These are phyloP conservation scores for Furcula furcula DNA, from an alignment of 2,888 invertebrate genomes.

Conservation along the genomic window DNA sequence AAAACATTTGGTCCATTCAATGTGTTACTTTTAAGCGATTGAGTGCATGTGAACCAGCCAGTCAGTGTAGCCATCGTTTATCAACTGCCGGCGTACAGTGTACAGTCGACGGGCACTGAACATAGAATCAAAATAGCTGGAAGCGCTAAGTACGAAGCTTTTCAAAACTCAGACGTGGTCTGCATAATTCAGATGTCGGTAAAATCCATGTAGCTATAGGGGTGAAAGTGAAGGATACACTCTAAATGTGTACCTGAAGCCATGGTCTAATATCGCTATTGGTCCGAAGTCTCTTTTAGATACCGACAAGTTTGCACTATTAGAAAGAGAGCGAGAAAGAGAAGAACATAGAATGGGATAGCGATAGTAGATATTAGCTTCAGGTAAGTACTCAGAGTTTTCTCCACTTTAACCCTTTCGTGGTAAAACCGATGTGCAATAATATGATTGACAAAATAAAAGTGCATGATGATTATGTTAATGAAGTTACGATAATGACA, in stretches of 20 bases:
- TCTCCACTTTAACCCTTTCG: too few species aligned
- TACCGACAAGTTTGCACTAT: too few species aligned
- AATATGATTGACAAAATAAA: slow-evolving; percentile 26
- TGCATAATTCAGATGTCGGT: slow-evolving; percentile 19
- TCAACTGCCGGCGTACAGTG: slow-evolving; percentile 32
- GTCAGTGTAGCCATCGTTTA: slow-evolving; percentile 32
- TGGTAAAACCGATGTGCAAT: slow-evolving; percentile 13
- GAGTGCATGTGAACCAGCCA: slow-evolving; percentile 24
- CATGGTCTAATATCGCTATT: too few species aligned
- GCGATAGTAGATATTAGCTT: too few species aligned
- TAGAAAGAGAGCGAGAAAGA: too few species aligned
- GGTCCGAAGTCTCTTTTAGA: too few species aligned
- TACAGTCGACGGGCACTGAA: slow-evolving; percentile 10
- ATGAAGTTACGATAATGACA: slow-evolving; percentile 9
- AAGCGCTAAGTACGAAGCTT: slow-evolving; percentile 16
- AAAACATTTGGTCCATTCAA: too few species aligned
- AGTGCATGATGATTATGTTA: slow-evolving; percentile 26
- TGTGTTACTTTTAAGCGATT: slow-evolving; percentile 8
- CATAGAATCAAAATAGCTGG: slow-evolving; percentile 21
- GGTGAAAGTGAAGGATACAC: too few species aligned
- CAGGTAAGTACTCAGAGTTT: too few species aligned
- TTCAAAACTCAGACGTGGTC: slow-evolving; percentile 12
- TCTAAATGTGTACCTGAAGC: too few species aligned
- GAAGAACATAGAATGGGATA: too few species aligned
- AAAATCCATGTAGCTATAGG: too few species aligned